Evolutionary conservation across 2,113 vertebrate genomes (phyloP), one percentile per base, ranked within the genome.

Genomic region (Rutilus rutilus): DNA sequence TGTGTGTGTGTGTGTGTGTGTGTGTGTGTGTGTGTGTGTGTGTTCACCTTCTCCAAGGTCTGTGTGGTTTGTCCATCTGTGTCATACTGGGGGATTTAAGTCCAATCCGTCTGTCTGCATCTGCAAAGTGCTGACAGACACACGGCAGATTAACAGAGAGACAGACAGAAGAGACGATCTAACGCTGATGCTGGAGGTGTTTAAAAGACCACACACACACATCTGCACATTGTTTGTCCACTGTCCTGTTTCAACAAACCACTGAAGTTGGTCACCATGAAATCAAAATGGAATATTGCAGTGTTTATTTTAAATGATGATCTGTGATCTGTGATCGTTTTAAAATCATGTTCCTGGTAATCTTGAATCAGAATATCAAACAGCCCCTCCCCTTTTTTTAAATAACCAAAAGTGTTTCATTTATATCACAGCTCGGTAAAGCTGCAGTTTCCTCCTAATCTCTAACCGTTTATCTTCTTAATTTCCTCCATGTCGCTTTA

Each of bases 111-210:
- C 86, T 88, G 86, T 88, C 87, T 89, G 86, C 75, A 39, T 80
- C 85, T 73, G 36, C 81, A 89, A 89, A 90, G 82, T 88, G 89
- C 91, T 91, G 91, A 91, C 89, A 69, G 87, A 90, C 86, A 89
- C 79, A 76, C 45, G 6, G n/a, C 69, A 90, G 90, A 90, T 91
- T 90, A 89, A 47, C 23, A 76, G 45, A 71, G 65, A 33, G 33
- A 33, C 33, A 69, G 67, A 23, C 67, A 12, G 33, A 19, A 8
- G 25, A 14, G 30, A 67, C 9, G 17, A 69, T 36, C 30, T 10
- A 9, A 71, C 36, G 33, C 17, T 17, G 67, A 69, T 11, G 8
- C 23, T 60, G 59, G 59, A 60, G 57, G 59, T 60, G 59, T 57
- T 57, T 57, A 21, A 57, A 57, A 57, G 52, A 39, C 2, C 19